Evolutionary conservation across 1,140 invertebrate species (phyloP), one percentile per base, ranked within the genome.

Genomic region (Nymphalis io): DNA sequence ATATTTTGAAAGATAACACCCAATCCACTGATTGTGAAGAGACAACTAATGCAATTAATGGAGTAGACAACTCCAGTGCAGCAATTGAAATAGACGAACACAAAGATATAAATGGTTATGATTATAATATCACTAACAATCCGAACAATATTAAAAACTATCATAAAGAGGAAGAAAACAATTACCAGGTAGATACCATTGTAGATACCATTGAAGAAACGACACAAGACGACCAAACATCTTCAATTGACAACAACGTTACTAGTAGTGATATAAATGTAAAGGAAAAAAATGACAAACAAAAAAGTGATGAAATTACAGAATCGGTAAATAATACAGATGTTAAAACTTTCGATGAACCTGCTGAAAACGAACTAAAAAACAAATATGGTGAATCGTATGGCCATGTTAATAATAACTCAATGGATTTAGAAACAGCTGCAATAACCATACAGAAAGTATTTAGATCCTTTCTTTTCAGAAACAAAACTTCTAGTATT

Each of bases 401-500:
- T 48, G 74, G 63, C 11, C 21, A 48, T 15, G 20, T 66, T 51
- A 59, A 73, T 58, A 58, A 64, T 65, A 81, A 59, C 72, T 73
- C 73, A 21, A 91, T 91, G 88, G 88, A 91, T 69, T 79, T 90
- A 38, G 88, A 91, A 81, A 90, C 84, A 20, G 89, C 89, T 23
- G 89, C 89, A 33, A 79, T 90, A 51, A 91, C 88, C 15, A 91
- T 91, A 64, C 89, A 91, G 74, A 91, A 91, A 81, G 89, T 90
- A 48, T 91, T 91, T 76, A 77, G 88, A 20, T 78, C 81, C 8
- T 91, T 90, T 75, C 78, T 91, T 27, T 91, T 90, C 72, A 89
- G 83, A 78, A 89, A 85, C 58, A 85, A 87, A 85, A 81, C 79
- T 44, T 85, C 82, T 11, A 91, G 85, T 64, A 80, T 82, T 33